Base-by-base conservation (phyloP, 2,888 invertebrate species). In the Cynaeus angustus region DNA sequence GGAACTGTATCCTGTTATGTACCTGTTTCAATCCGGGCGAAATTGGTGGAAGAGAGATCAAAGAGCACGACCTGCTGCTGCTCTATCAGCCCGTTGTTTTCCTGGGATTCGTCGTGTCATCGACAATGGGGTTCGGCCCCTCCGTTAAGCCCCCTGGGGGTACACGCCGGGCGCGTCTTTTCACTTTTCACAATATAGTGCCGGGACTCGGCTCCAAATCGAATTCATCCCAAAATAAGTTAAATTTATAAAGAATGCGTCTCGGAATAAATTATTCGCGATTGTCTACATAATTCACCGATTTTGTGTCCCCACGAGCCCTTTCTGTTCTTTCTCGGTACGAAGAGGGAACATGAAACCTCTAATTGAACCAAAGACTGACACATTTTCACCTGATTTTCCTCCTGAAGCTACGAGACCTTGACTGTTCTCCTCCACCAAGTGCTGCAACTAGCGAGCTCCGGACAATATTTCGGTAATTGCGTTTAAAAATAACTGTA, bases 41-140 rank as follows among this genome's bases (percentile, higher is more conserved):
- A 77, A 76, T 75, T 77, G 74, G 73, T 68, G 73, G 73, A 75
- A 73, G 72, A 61, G 59, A 75, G 77, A 77, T 76, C 77, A 77
- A 77, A 77, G 75, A 59, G 64, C 67, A 16, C 66, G 59, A 56
- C 41, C 66, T 72, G 66, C 61, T 64, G 71, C 56, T 66, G 70
- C 70, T 72, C 66, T 70, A 70, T 71, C 73, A 69, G 64, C 56
- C 33, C 62, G 66, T 72, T 72, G 66, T 72, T 72, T 67, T 56
- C 72, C 68, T 28, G 66, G 72, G 72, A 70, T 64, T 69, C 66
- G 69, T 69, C 71, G 74, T 75, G 72, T 70, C 72, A 72, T 74
- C 73, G 66, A 65, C 70, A 68, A 70, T 71, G 71, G 71, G 70
- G 61, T 70, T 33, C 46, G 55, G 37, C 68, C 72, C 71, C 70